phyloP scores from a whole-genome alignment of 2,888 invertebrate species.

The Aphodius sticticus region DNA sequence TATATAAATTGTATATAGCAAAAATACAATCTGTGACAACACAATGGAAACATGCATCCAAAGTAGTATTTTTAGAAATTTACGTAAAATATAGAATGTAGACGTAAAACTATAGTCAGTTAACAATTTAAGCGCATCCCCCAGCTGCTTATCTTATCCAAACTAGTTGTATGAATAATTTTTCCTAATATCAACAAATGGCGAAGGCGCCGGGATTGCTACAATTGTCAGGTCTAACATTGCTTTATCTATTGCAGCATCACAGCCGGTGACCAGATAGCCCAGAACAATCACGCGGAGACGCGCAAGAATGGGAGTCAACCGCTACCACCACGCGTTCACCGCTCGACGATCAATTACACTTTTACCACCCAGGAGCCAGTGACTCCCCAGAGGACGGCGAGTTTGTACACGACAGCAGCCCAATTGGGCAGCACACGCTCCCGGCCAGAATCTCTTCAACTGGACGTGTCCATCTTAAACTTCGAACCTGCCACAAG shows the following conservation, averaged over 20 bases:
- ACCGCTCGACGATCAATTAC: conserved; percentile 54
- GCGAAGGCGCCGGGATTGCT: not conserved
- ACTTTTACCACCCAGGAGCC: conserved; percentile 52
- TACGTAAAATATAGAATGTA: too few species aligned
- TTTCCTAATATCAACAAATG: too few species aligned
- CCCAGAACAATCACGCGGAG: conserved; percentile 44
- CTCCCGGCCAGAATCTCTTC: conserved; percentile 64
- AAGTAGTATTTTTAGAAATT: too few species aligned
- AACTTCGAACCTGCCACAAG: conserved; percentile 64
- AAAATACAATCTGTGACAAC: too few species aligned
- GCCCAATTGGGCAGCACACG: conserved; percentile 56
- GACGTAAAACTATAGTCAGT: too few species aligned
- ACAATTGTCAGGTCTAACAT: not conserved
- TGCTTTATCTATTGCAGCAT: conserved; percentile 27
- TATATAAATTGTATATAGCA: too few species aligned
- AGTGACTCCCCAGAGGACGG: conserved; percentile 50
- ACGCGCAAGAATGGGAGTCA: conserved; percentile 44
- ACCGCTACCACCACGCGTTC: conserved; percentile 46
- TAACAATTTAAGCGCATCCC: too few species aligned
- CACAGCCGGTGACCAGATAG: conserved; percentile 28
- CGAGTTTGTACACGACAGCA: conserved; percentile 51
- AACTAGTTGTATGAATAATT: too few species aligned
- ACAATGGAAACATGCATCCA: too few species aligned
- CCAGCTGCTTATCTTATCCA: too few species aligned
- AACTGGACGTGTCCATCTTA: conserved; percentile 63